phyloP scores from a whole-genome alignment of 2,888 invertebrate genomes.

The Poecilobothrus nobilitatus region DNA sequence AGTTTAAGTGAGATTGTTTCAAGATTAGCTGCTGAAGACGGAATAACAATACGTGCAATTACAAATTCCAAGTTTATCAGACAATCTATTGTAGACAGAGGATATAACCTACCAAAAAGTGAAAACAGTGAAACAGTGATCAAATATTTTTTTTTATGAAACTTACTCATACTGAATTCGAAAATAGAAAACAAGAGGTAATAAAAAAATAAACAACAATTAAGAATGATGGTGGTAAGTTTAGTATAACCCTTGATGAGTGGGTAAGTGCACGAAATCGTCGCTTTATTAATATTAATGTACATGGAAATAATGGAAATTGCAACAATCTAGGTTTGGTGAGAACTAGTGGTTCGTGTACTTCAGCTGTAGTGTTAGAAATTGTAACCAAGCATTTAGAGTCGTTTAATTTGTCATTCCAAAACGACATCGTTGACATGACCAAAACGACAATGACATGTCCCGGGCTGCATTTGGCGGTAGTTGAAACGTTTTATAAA shows the following conservation, averaged over 20 bases:
- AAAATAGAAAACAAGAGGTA: no score
- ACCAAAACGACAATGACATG: no score
- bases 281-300: not conserved
- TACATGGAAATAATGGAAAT: not conserved
- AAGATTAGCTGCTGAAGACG: not conserved
- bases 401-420: no score
- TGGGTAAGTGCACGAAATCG: conserved; percentile 3
- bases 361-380: no score
- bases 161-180: not conserved
- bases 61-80: conserved; percentile 3
- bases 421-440: no score
- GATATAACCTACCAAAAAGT: conserved; percentile 2
- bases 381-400: no score
- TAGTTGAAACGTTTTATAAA: no score
- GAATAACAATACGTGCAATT: conserved; percentile 9
- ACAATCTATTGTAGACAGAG: not conserved
- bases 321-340: not conserved
- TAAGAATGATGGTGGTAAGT: conserved; percentile 1
- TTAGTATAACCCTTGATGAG: not conserved
- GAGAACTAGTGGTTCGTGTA: no score
- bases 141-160: no score
- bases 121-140: not conserved
- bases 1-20: conserved; percentile 5
- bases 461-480: no score
- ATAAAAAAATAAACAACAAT: not conserved